A percentile compares a stretch with the other conserved stretches of the same genome.
Conservation (phyloP, 2,888 invertebrate species). For the Zele albiditarsus region DNA sequence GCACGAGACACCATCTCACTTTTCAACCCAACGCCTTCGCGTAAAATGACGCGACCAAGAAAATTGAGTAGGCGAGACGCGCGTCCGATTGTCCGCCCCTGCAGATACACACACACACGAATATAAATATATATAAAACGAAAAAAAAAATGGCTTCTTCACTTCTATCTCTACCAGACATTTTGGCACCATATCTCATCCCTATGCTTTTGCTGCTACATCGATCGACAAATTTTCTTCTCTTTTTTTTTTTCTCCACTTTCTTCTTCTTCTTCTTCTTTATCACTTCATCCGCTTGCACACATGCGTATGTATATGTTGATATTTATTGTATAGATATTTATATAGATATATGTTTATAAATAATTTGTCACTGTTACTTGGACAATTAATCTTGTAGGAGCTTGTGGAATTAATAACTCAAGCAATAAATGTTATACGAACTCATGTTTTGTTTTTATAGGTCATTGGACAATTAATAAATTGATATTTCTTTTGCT, state of each 20-base stretch:
- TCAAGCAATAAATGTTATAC: background rate
- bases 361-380: slow-evolving; percentile 15
- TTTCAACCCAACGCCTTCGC: slow-evolving; percentile 21
- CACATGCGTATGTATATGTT: background rate
- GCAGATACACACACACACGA: background rate
- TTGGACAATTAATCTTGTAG: background rate
- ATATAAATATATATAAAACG: background rate
- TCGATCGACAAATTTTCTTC: slow-evolving; percentile 26
- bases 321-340: background rate
- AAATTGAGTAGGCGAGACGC: slow-evolving; percentile 41
- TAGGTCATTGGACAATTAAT: background rate
- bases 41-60: slow-evolving; percentile 33
- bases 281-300: too few species aligned
- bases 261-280: background rate
- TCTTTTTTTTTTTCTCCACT: background rate
- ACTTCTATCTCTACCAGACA: slow-evolving; percentile 5
- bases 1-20: slow-evolving; percentile 40
- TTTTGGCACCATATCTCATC: background rate
- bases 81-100: slow-evolving; percentile 32
- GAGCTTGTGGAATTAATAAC: background rate
- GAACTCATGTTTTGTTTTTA: background rate
- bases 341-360: background rate
- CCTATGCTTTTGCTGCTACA: slow-evolving; percentile 2
- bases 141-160: background rate
- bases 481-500: background rate